phyloP scores from a whole-genome alignment of 2,888 invertebrate genomes.

The Melanophora roralis region DNA sequence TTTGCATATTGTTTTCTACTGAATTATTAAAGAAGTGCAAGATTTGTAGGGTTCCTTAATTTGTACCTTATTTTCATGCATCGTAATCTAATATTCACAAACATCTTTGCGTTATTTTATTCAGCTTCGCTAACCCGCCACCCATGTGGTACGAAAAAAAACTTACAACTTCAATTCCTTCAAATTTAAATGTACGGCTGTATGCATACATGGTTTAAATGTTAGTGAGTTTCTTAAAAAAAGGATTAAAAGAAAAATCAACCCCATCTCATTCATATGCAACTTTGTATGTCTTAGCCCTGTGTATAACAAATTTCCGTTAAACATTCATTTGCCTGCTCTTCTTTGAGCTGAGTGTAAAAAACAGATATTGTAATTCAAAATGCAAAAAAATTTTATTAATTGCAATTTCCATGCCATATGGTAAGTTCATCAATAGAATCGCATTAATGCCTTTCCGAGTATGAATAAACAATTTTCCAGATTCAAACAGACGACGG shows the following conservation, averaged over 20 bases:
- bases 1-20: conserved; percentile 33
- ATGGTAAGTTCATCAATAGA: conserved; percentile 8
- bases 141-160: neutral
- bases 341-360: conserved; percentile 42
- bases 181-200: too few species aligned
- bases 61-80: neutral
- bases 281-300: conserved; percentile 13
- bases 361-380: conserved; percentile 31
- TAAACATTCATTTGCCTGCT: conserved; percentile 4
- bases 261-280: conserved; percentile 33
- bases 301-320: conserved; percentile 43
- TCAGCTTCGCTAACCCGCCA: neutral
- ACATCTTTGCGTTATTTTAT: conserved; percentile 1
- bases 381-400: conserved; percentile 50
- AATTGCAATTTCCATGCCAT: conserved; percentile 43
- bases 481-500: neutral
- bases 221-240: conserved; percentile 11
- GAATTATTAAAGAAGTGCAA: neutral
- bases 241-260: conserved; percentile 39
- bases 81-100: neutral
- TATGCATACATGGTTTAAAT: neutral
- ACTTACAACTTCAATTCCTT: neutral
- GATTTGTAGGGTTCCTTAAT: neutral
- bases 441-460: neutral
- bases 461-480: neutral